Percentiles rank a stretch among this genome's conserved stretches.
phyloP scores from a whole-genome alignment of 2,888 invertebrate genomes.

The Pyrrhosoma nymphula region DNA sequence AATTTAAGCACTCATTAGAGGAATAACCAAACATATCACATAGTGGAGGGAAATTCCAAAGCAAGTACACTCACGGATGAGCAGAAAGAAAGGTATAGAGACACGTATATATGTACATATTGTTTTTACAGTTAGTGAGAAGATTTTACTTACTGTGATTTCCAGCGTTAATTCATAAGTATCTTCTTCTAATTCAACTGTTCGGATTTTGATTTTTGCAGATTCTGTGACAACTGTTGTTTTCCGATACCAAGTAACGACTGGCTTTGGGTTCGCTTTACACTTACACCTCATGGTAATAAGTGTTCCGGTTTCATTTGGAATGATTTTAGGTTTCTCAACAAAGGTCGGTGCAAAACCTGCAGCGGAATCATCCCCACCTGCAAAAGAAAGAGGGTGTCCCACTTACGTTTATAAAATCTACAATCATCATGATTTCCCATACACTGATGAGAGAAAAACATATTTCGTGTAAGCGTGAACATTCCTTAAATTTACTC shows the following conservation, averaged over 20 bases:
- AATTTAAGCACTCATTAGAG: neutral
- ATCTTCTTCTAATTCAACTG: constrained; percentile 88
- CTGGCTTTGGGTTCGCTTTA: constrained; percentile 96
- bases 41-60: too few species aligned
- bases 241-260: constrained; percentile 96
- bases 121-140: too few species aligned
- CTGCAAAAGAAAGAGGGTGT: constrained; percentile 79
- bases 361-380: constrained; percentile 91
- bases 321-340: constrained; percentile 99
- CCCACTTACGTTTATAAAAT: constrained; percentile 45
- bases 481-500: constrained; percentile 17
- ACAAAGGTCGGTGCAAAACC: constrained; percentile 98
- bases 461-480: neutral
- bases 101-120: too few species aligned
- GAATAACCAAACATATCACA: neutral
- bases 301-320: constrained; percentile 97
- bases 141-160: constrained; percentile 82
- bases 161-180: constrained; percentile 92
- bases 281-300: constrained; percentile 98
- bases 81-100: too few species aligned
- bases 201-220: constrained; percentile 90
- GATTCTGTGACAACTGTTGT: constrained; percentile 91
- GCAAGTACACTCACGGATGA: too few species aligned
- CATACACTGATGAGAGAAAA: constrained; percentile 20
- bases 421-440: neutral